Evolutionary conservation across 2,113 vertebrate genomes (phyloP).

Genomic region (Odontophorus gujanensis): DNA sequence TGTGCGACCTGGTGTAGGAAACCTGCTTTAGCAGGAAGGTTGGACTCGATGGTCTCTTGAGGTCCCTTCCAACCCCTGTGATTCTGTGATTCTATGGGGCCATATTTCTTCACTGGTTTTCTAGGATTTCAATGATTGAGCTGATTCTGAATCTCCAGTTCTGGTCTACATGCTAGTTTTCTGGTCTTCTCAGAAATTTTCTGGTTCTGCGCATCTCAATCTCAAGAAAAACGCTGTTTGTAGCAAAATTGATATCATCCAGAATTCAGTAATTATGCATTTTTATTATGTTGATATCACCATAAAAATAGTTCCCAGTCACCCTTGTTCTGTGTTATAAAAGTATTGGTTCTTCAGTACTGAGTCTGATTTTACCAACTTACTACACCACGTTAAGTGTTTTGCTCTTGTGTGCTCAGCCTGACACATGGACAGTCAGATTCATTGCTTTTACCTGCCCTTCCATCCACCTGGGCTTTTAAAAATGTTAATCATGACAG

Average conservation of each 20-base stretch:
- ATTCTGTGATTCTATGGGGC: neutral
- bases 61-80: no score
- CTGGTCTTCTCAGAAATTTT: neutral
- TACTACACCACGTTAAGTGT: neutral
- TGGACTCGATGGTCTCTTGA: no score
- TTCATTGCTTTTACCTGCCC: neutral
- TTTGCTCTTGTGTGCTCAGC: neutral
- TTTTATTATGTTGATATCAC: neutral
- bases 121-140: neutral
- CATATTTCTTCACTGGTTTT: constrained; percentile 24
- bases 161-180: neutral
- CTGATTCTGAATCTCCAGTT: neutral
- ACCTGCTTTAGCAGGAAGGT: no score
- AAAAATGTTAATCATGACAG: neutral
- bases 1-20: no score
- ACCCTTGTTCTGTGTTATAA: neutral
- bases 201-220: neutral
- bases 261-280: neutral
- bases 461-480: neutral
- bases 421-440: neutral
- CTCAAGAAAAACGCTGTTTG: neutral
- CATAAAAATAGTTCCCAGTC: neutral
- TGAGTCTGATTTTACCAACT: neutral
- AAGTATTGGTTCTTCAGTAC: neutral
- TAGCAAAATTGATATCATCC: neutral